phyloP scores from a whole-genome alignment of 2,113 vertebrate species.

The Serinus canaria region DNA sequence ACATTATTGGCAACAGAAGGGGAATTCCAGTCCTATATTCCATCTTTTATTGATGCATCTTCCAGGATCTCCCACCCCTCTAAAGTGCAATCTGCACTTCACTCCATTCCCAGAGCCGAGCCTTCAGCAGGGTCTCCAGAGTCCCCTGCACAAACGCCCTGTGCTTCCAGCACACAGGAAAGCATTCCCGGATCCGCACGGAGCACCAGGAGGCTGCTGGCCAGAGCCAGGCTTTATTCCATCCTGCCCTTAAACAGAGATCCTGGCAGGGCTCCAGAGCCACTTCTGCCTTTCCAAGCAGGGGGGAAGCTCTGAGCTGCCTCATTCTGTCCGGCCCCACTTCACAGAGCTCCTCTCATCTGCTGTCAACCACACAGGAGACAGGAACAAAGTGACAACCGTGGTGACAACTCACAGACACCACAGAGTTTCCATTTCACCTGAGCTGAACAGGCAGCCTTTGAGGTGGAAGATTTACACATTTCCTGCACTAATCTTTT shows the following conservation, averaged over 20 bases:
- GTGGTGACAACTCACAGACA: background rate
- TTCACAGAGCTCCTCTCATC: background rate
- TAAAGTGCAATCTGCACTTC: background rate
- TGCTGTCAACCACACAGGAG: background rate
- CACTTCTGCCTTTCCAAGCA: background rate
- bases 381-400: background rate
- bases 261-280: background rate
- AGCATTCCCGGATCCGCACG: rapidly evolving
- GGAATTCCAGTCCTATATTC: background rate
- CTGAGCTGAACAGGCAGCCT: background rate
- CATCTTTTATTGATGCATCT: background rate
- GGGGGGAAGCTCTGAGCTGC: background rate
- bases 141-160: rapidly evolving
- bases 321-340: rapidly evolving
- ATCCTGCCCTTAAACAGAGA: background rate
- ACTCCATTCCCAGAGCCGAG: background rate
- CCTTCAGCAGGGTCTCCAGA: background rate
- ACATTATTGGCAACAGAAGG: background rate
- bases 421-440: background rate
- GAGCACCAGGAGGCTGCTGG: background rate
- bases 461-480: background rate
- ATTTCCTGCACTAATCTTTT: background rate
- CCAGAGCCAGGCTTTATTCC: background rate
- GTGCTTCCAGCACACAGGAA: background rate
- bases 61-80: background rate